Base-by-base conservation (phyloP, 2,113 vertebrate genomes). In the Centrocercus urophasianus region DNA sequence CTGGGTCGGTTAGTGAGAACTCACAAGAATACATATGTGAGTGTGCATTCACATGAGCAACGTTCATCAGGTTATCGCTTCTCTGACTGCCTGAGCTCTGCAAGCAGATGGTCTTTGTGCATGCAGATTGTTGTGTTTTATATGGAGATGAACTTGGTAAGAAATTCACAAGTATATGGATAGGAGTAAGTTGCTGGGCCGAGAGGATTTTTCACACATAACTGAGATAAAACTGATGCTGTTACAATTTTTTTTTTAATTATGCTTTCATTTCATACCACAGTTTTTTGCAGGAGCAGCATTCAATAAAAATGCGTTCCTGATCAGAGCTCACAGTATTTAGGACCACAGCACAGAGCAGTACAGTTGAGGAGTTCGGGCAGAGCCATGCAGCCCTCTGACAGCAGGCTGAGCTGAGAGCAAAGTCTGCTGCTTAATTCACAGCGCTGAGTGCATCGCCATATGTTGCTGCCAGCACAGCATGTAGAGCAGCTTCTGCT, bases 401-500 rank as follows among this genome's bases (percentile, higher is more conserved):
- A 21, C 8, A 1, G 42, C 66, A 40, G 63, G 50, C 84, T 87
- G 74, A 64, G 83, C 57, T 45, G n/a, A 75, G 76, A 86, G 79
- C 89, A 89, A 86, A 91, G 85, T 71, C 89, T 60, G 1, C 27
- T 57, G 42, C 22, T 95, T 95, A 61, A 91, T 83, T 86, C 88
- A 67, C 65, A 10, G 17, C 50, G 3, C n/a, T 0, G 2, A 76
- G 70, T 30, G 57, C 43, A 63, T 59, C 5, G 0, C 96, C 94
- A 91, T 95, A 91, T 90, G 95, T 83, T 95, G 85, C 89, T 4
- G 27, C 79, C 79, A 36, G 90, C 73, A 95, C 64, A 86, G 90
- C 83, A 79, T 87, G 69, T 7, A 59, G 61, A 91, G 83, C 85
- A 81, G 89, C 86, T 86, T 94, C 96, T 95, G 65, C 89, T 72